Conservation (phyloP, 2,113 vertebrate species). For the Rhinogobius similis region DNA sequence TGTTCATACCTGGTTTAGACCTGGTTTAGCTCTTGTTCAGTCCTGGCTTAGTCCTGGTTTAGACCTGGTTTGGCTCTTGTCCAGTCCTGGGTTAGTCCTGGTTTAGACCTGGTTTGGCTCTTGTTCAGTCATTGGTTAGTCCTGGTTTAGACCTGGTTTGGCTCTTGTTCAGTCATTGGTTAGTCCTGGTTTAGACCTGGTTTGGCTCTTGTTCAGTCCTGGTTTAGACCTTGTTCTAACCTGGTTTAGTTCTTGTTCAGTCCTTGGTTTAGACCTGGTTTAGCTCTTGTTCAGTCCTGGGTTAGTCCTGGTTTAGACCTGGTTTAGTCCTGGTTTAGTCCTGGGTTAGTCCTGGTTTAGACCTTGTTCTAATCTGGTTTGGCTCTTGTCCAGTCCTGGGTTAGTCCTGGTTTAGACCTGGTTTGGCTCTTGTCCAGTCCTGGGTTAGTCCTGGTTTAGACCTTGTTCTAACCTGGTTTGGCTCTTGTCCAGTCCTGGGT, state of each 20-base stretch:
- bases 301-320: not conserved
- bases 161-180: no score
- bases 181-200: not conserved
- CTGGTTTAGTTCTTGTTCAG: not conserved
- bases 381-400: no score
- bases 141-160: not conserved
- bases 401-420: not conserved
- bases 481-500: no score
- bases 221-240: not conserved
- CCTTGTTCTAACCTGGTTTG: no score
- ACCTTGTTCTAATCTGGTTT: no score
- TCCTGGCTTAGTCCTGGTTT: not conserved
- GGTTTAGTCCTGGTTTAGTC: not conserved
- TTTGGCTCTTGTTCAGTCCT: not conserved
- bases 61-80: no score
- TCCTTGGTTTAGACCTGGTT: not conserved
- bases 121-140: no score
- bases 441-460: not conserved
- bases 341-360: not conserved
- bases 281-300: no score
- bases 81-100: not conserved
- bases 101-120: not conserved
- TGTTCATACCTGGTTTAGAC: not conserved
- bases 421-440: no score
- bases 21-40: not conserved